Conservation (phyloP, 2,888 invertebrate genomes). For the Lissocephala sabroskyi region DNA sequence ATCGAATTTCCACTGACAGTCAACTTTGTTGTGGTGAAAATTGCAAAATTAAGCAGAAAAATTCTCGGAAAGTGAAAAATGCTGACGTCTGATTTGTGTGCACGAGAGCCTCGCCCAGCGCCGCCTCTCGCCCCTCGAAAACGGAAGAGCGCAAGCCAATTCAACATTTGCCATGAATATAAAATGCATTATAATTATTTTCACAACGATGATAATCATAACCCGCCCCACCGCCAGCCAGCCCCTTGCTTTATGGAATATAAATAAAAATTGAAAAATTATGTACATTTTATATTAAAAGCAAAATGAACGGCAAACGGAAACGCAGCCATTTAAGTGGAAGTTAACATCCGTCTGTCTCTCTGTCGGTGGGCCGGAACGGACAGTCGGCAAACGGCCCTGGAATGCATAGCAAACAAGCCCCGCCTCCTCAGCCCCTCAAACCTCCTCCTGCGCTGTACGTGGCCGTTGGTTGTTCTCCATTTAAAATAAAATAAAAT, state of each 20-base stretch:
- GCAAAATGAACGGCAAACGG: constrained; percentile 67
- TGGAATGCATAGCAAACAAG: constrained; percentile 41
- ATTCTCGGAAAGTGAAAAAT: constrained; percentile 42
- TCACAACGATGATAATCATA: constrained; percentile 11
- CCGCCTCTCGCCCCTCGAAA: too few relatives aligned
- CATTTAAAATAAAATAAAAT: constrained; percentile 60
- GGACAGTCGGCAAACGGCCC: constrained; percentile 10
- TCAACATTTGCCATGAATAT: constrained; percentile 20
- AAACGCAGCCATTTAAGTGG: constrained; percentile 71
- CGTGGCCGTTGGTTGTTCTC: too few relatives aligned
- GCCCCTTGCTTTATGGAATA: too few relatives aligned
- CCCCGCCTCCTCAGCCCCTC: not conserved
- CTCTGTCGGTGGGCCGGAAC: constrained; percentile 47
- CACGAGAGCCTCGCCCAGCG: constrained; percentile 23
- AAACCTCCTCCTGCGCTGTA: too few relatives aligned
- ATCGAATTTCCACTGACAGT: not conserved
- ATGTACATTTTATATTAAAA: constrained; percentile 64
- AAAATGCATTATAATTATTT: constrained; percentile 42
- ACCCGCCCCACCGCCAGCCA: too few relatives aligned
- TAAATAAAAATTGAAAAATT: constrained; percentile 66
- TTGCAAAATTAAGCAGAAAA: constrained; percentile 61
- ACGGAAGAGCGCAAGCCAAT: constrained; percentile 3
- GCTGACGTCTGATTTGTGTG: constrained; percentile 68
- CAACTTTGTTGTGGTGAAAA: constrained; percentile 43
- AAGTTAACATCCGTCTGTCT: constrained; percentile 66